Conservation (phyloP, 2,888 invertebrate species). For the Proisotoma minuta region DNA sequence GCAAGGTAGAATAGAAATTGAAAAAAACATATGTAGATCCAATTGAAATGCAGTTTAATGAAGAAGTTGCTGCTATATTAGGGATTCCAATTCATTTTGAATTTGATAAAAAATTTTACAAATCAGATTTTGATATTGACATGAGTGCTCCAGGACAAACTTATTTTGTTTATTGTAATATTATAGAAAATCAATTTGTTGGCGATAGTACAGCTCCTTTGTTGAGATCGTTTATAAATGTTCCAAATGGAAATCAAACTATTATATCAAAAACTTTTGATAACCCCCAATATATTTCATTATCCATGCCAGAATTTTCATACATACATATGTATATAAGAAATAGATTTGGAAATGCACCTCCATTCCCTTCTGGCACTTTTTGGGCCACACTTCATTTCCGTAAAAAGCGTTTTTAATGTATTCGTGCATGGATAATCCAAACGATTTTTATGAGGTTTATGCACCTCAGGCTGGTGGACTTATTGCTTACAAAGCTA, state of each 20-base stretch:
- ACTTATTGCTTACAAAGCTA: not conserved
- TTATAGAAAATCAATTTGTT: not conserved
- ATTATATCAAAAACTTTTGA: not conserved
- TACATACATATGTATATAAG: not conserved
- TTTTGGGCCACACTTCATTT: slow-evolving; percentile 1
- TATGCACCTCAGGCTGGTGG: not conserved
- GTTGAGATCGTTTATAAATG: not conserved
- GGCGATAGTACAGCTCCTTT: not conserved
- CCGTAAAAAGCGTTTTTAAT: not conserved
- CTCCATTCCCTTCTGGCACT: not conserved
- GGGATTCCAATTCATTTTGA: too few species aligned
- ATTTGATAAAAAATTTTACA: too few species aligned
- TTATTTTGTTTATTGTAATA: not conserved
- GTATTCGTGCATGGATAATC: not conserved
- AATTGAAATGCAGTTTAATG: too few species aligned
- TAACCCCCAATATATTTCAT: not conserved
- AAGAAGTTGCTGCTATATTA: too few species aligned
- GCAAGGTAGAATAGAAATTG: too few species aligned
- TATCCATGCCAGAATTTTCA: not conserved
- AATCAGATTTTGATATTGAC: too few species aligned
- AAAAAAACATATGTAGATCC: too few species aligned
- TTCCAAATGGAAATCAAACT: not conserved
- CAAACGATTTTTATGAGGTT: not conserved
- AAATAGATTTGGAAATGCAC: not conserved
- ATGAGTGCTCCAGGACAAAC: too few species aligned